phyloP scores from a whole-genome alignment of 2,888 invertebrate genomes.

The Hyles lineata region DNA sequence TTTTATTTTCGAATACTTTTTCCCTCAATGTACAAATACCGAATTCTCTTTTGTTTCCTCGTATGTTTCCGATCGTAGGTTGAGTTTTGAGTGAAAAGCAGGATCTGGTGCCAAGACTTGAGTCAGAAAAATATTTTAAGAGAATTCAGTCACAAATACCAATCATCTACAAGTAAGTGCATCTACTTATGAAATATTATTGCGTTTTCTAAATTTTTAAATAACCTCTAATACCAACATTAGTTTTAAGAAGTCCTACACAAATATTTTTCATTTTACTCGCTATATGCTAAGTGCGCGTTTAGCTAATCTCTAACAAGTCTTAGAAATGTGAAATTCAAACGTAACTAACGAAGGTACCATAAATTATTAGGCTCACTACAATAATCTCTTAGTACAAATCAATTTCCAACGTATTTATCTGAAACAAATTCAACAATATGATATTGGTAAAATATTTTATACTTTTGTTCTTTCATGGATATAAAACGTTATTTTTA shows the following conservation, averaged over 20 bases:
- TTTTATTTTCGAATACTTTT: neutral
- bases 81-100: slow-evolving; percentile 20
- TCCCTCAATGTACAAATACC: slow-evolving; percentile 28
- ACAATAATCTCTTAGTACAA: neutral
- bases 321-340: slow-evolving; percentile 8
- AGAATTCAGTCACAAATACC: slow-evolving; percentile 52
- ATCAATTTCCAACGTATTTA: neutral
- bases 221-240: slow-evolving; percentile 70
- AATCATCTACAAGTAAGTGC: slow-evolving; percentile 70
- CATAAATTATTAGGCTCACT: neutral
- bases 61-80: slow-evolving; percentile 12
- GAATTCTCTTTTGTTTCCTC: slow-evolving; percentile 1
- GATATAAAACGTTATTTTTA: slow-evolving; percentile 14
- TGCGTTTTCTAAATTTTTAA: slow-evolving; percentile 72
- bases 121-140: slow-evolving; percentile 41
- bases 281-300: slow-evolving; percentile 23
- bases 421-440: neutral
- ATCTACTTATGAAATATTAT: slow-evolving; percentile 82
- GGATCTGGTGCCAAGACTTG: slow-evolving; percentile 1
- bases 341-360: slow-evolving; percentile 3
- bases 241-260: slow-evolving; percentile 60
- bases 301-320: slow-evolving; percentile 18
- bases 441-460: neutral
- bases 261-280: slow-evolving; percentile 41
- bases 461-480: neutral